These are phyloP conservation scores for Omphaloscelis lunosa DNA, from an alignment of 2,888 invertebrate genomes.

Conservation along the genomic window DNA sequence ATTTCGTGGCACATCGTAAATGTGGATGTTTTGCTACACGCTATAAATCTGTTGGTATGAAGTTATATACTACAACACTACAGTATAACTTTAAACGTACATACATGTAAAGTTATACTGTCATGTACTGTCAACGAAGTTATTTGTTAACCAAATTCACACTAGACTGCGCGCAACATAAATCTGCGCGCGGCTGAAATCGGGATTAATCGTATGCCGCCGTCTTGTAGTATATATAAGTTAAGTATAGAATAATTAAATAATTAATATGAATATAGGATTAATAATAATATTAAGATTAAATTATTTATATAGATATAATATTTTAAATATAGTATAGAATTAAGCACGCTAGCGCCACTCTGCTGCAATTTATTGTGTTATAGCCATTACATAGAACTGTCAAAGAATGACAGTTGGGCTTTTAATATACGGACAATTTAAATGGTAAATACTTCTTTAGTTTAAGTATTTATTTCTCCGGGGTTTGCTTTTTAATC, in stretches of 20 bases:
- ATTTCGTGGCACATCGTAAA: constrained; percentile 35
- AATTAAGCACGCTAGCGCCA: too few relatives aligned
- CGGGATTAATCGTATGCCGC: too few relatives aligned
- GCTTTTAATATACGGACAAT: neutral
- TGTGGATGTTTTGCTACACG: constrained; percentile 26
- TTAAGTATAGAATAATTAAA: too few relatives aligned
- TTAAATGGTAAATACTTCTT: neutral
- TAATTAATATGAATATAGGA: too few relatives aligned
- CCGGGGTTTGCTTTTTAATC: neutral
- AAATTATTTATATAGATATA: too few relatives aligned
- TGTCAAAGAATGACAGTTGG: neutral
- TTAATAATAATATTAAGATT: too few relatives aligned
- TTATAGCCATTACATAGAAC: neutral
- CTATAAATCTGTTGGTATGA: constrained; percentile 1
- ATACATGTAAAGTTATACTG: neutral
- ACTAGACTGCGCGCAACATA: too few relatives aligned
- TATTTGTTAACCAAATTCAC: neutral
- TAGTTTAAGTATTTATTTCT: neutral
- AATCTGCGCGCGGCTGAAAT: too few relatives aligned
- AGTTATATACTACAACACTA: too few relatives aligned
- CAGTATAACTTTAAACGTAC: too few relatives aligned
- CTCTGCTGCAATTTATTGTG: rapidly evolving
- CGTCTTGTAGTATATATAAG: too few relatives aligned
- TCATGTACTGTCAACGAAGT: neutral
- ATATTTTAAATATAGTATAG: too few relatives aligned